These are phyloP conservation scores for Anoplopoma fimbria DNA, from an alignment of 2,113 vertebrate genomes.

Conservation along the genomic window DNA sequence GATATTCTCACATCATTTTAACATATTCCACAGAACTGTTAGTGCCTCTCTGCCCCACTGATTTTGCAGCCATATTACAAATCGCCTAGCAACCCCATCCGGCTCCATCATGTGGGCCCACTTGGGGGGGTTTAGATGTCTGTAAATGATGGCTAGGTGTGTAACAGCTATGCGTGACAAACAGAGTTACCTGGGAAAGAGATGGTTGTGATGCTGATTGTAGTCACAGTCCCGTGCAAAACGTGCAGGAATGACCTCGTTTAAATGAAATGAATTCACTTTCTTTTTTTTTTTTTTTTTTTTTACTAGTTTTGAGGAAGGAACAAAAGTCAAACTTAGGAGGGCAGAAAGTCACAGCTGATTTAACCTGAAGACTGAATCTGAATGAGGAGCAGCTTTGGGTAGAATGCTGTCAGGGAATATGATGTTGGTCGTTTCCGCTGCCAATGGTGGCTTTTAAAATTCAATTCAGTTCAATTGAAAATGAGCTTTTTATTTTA, in stretches of 20 bases:
- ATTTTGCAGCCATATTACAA: slow-evolving; percentile 45
- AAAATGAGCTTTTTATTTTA: background rate
- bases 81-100: slow-evolving; percentile 52
- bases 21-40: slow-evolving; percentile 41
- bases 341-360: background rate
- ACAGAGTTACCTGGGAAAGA: background rate
- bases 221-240: background rate
- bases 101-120: slow-evolving; percentile 30
- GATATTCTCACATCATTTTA: slow-evolving; percentile 31
- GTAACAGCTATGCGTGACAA: slow-evolving; percentile 16
- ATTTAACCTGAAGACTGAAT: slow-evolving; percentile 23
- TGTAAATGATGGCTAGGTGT: slow-evolving; percentile 38
- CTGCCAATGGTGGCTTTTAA: background rate
- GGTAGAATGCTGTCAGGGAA: background rate
- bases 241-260: background rate
- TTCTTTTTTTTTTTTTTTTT: background rate
- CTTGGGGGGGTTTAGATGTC: slow-evolving; percentile 31
- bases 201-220: slow-evolving; percentile 1
- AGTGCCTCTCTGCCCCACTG: slow-evolving; percentile 17
- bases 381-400: background rate
- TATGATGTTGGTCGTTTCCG: background rate
- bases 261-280: background rate
- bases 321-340: background rate
- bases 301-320: background rate
- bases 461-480: background rate